phyloP scores from a whole-genome alignment of 2,113 vertebrate genomes.

The Cyprinodon variegatus region DNA sequence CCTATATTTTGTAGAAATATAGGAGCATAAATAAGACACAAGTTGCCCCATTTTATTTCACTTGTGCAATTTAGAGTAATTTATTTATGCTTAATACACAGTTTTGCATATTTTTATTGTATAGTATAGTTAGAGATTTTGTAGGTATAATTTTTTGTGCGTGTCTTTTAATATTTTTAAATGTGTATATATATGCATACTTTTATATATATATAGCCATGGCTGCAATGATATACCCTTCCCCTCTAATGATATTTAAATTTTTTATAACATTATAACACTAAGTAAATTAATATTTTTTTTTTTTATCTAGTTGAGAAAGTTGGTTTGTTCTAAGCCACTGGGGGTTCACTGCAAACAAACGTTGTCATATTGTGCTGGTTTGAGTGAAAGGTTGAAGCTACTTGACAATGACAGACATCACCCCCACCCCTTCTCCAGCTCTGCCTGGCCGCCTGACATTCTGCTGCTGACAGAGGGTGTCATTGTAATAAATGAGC shows the following conservation, averaged over 20 bases:
- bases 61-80: not conserved
- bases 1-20: not conserved
- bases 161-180: too few relatives aligned
- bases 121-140: too few relatives aligned
- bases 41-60: not conserved
- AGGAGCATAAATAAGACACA: too few relatives aligned
- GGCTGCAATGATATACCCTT: too few relatives aligned
- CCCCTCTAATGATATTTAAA: too few relatives aligned
- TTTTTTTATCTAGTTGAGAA: not conserved
- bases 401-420: conserved; percentile 12
- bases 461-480: conserved; percentile 30
- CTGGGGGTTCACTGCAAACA: conserved; percentile 4
- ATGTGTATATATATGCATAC: too few relatives aligned
- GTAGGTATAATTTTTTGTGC: too few relatives aligned
- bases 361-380: conserved; percentile 1
- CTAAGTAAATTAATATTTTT: not conserved
- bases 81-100: not conserved
- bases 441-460: conserved; percentile 18
- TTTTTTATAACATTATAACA: not conserved
- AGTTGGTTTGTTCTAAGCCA: not conserved
- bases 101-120: not conserved
- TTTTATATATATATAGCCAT: too few relatives aligned
- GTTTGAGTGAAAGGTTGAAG: conserved; percentile 25
- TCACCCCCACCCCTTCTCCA: conserved; percentile 12
- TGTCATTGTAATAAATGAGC: conserved; percentile 53